phyloP scores from a whole-genome alignment of 2,797 vertebrate species.

The Takifugu rubripes region DNA sequence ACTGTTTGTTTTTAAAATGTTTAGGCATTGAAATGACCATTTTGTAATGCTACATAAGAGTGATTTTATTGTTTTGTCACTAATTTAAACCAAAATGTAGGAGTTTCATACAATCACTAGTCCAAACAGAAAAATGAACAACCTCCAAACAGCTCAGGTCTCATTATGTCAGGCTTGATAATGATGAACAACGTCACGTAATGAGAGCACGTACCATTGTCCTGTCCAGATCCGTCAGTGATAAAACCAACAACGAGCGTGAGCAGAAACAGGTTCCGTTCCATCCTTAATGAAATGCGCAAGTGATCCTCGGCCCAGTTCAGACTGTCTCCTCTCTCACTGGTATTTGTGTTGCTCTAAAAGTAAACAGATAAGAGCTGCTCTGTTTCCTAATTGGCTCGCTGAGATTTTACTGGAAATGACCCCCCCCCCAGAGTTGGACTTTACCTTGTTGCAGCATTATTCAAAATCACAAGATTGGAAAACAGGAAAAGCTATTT shows the following conservation, averaged over 20 bases:
- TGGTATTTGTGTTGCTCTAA: conserved; percentile 41
- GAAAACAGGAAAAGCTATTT: no score
- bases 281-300: conserved; percentile 39
- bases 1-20: no score
- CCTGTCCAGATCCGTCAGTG: conserved; percentile 14
- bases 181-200: background rate
- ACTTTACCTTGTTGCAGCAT: conserved; percentile 15
- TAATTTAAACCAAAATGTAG: no score
- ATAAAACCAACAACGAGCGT: conserved; percentile 21
- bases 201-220: conserved; percentile 40
- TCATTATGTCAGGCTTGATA: no score
- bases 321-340: background rate
- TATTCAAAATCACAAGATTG: no score
- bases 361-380: conserved; percentile 48
- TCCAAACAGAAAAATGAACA: no score
- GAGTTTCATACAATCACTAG: no score
- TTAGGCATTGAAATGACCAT: no score
- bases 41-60: no score
- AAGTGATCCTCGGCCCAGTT: conserved; percentile 4
- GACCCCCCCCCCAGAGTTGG: background rate
- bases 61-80: no score
- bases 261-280: conserved; percentile 19
- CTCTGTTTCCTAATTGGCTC: conserved; percentile 4
- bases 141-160: no score
- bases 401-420: conserved; percentile 37